A percentile compares a stretch with the other conserved stretches of the same genome.
Conservation (phyloP, 2,113 vertebrate genomes). For the Phaetusa simplex region DNA sequence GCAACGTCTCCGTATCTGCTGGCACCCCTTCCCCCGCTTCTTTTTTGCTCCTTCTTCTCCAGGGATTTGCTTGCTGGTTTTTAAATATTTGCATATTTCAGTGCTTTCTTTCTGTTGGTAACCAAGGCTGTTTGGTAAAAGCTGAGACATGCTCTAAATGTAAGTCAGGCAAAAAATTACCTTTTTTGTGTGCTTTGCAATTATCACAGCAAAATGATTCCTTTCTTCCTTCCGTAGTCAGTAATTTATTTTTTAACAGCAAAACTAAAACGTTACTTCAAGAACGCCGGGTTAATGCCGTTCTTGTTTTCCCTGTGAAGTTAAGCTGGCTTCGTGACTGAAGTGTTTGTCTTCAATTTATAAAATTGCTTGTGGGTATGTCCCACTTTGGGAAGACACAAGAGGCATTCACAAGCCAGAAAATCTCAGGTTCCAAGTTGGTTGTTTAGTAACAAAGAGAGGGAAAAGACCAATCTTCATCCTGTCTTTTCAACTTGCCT, state of each 20-base stretch:
- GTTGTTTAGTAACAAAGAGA: conserved; percentile 6
- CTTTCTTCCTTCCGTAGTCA: conserved; percentile 27
- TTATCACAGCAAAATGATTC: conserved; percentile 64
- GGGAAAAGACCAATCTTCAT: neutral
- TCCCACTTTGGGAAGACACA: conserved; percentile 29
- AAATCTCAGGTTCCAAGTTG: neutral
- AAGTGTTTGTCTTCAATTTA: conserved; percentile 39
- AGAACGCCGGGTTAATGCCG: neutral
- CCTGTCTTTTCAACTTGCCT: neutral
- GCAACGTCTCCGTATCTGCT: neutral
- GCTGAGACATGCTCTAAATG: conserved; percentile 39
- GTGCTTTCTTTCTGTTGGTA: conserved; percentile 64
- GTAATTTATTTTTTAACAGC: conserved; percentile 60
- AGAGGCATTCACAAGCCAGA: neutral
- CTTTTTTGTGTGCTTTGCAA: conserved; percentile 57
- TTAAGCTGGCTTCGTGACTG: conserved; percentile 19
- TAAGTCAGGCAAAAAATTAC: conserved; percentile 52
- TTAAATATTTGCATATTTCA: conserved; percentile 52
- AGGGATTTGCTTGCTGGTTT: conserved; percentile 24
- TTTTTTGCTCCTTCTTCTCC: conserved; percentile 16
- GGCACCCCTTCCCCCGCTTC: neutral
- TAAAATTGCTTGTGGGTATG: conserved; percentile 26
- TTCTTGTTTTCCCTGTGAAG: conserved; percentile 47
- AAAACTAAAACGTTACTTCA: neutral
- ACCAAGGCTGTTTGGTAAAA: conserved; percentile 49